phyloP scores from a whole-genome alignment of 2,888 invertebrate species.

The Petrophora chlorosata region DNA sequence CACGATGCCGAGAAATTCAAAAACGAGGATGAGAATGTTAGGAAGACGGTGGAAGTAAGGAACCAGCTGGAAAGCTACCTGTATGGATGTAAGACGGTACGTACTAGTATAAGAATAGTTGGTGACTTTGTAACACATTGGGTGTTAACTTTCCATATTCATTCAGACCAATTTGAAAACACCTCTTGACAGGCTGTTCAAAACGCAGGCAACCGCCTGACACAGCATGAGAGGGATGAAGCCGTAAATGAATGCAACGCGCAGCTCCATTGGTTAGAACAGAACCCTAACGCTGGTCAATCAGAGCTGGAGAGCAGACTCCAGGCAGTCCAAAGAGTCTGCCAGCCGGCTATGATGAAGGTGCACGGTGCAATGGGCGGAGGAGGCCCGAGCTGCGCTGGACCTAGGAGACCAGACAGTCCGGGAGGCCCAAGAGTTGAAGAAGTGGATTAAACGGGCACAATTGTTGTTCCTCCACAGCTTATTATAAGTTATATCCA shows the following conservation, averaged over 20 bases:
- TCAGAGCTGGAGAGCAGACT: constrained; percentile 91
- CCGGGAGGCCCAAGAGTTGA: constrained; percentile 86
- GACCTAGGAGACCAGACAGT: constrained; percentile 58
- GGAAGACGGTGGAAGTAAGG: constrained; percentile 86
- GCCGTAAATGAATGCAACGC: constrained; percentile 88
- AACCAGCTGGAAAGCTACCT: constrained; percentile 92
- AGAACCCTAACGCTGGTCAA: constrained; percentile 90
- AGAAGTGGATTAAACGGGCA: constrained; percentile 85
- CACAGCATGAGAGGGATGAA: constrained; percentile 87
- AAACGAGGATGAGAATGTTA: constrained; percentile 88
- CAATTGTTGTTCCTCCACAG: no score
- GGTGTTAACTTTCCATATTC: no score
- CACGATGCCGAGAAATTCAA: constrained; percentile 91
- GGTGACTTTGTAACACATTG: no score
- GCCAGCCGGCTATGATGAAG: constrained; percentile 92
- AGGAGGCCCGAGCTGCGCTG: constrained; percentile 59
- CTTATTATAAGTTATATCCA: no score
- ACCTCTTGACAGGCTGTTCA: constrained; percentile 82
- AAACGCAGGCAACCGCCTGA: constrained; percentile 87
- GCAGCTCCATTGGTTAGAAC: constrained; percentile 91
- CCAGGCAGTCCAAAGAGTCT: constrained; percentile 89
- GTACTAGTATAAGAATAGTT: no score
- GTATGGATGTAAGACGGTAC: constrained; percentile 81
- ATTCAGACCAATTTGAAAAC: no score
- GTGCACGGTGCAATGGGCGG: constrained; percentile 85